Evolutionary conservation across 2,888 invertebrate genomes (phyloP).

Genomic region (Prosopocoilus inquinatus): DNA sequence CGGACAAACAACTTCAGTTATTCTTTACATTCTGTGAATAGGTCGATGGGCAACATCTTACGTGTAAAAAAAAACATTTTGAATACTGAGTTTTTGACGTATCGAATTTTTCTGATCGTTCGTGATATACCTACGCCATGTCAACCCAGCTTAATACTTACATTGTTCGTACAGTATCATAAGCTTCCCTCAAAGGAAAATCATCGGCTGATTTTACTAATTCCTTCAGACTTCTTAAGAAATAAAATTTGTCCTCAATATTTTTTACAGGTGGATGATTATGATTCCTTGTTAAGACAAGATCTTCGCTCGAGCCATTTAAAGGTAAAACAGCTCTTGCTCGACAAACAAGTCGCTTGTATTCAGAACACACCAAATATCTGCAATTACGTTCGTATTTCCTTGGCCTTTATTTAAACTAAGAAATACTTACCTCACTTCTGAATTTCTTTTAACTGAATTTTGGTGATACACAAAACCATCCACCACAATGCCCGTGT

Average conservation of each 20-base stretch:
- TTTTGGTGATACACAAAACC: slow-evolving; percentile 39
- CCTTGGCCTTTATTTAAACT: not conserved
- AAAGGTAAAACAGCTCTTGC: slow-evolving; percentile 35
- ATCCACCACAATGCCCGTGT: slow-evolving; percentile 29
- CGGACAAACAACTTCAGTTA: too few species aligned
- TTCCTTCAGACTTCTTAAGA: slow-evolving; percentile 26
- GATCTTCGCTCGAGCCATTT: slow-evolving; percentile 27
- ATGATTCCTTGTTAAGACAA: slow-evolving; percentile 32
- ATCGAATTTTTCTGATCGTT: too few species aligned
- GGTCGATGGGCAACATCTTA: too few species aligned
- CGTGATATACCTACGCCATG: too few species aligned
- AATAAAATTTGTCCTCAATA: slow-evolving; percentile 17
- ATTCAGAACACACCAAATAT: slow-evolving; percentile 37
- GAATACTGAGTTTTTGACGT: too few species aligned
- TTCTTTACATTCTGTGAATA: too few species aligned
- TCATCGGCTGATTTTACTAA: slow-evolving; percentile 25
- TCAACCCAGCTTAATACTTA: slow-evolving; percentile 7
- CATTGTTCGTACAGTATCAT: slow-evolving; percentile 8
- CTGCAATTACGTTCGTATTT: slow-evolving; percentile 21
- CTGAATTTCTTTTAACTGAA: slow-evolving; percentile 28
- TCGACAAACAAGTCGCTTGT: slow-evolving; percentile 33
- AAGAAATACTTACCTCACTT: slow-evolving; percentile 33
- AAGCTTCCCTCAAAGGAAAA: slow-evolving; percentile 18
- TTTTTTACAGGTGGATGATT: slow-evolving; percentile 34
- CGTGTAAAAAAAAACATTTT: too few species aligned